Conservation (phyloP, 2,113 vertebrate species). For the Leuciscus idus region DNA sequence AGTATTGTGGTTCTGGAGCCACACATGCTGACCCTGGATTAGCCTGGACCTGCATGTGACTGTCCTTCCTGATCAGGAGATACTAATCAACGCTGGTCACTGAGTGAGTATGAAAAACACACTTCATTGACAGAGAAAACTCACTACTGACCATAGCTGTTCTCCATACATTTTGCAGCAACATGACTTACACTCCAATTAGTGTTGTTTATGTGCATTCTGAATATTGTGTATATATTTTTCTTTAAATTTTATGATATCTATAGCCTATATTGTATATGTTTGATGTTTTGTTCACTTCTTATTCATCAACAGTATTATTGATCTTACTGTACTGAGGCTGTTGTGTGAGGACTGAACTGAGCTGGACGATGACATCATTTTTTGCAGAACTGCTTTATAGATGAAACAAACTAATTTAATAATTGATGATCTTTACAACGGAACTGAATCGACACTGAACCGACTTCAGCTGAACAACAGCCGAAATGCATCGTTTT, state of each 20-base stretch:
- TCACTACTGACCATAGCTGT: not conserved
- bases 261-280: not conserved
- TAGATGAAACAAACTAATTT: too few relatives aligned
- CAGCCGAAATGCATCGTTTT: too few relatives aligned
- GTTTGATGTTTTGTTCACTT: not conserved
- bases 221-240: not conserved
- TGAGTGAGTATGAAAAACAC: not conserved
- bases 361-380: too few relatives aligned
- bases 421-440: too few relatives aligned
- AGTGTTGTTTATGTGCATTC: not conserved
- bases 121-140: not conserved
- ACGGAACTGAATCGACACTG: too few relatives aligned
- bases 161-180: not conserved
- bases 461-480: too few relatives aligned
- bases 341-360: too few relatives aligned
- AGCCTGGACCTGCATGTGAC: slow-evolving; percentile 12
- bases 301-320: too few relatives aligned
- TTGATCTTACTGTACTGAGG: too few relatives aligned
- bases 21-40: slow-evolving; percentile 14
- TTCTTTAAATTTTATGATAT: not conserved
- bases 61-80: not conserved
- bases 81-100: not conserved
- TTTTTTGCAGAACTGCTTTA: too few relatives aligned
- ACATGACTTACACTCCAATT: not conserved
- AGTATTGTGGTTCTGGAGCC: not conserved